Base-by-base conservation (phyloP, 2,113 vertebrate genomes). In the Struthio camelus region DNA sequence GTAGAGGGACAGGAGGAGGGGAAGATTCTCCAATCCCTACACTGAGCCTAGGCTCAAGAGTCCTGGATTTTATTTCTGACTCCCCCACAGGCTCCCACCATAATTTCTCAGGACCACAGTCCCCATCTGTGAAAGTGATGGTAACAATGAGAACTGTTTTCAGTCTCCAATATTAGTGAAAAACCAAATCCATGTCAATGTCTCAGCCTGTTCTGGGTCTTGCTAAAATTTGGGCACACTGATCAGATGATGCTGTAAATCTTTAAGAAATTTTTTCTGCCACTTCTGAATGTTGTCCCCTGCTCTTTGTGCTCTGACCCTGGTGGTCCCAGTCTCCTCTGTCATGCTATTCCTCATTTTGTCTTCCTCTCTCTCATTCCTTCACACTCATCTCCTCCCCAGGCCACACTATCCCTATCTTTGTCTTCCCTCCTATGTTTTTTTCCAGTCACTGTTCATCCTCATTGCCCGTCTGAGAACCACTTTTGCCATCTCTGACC, bases 391-490 rank as follows among this genome's bases (percentile, higher is more conserved):
- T 6, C 79, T 44, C 79, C 23, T 80, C 75, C 25, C 48, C 34
- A 59, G n/a, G 6, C 22, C 76, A 10, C 46, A 8, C 10, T 46
- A 22, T 58, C 34, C 27, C 34, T 24, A 2, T 48, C 22, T 20
- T 44, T 5, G 3, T 44, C 51, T 67, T 59, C 16, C 22, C 14
- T 69, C 24, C 18, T 20, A 22, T 0, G 0, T 6, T 42, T 71
- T 70, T 61, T 32, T 79, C 44, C 27, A 82, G 27, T 3, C 46
- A 20, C 9, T 78, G 40, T 20, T 64, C 30, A 5, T 24, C 27
- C 17, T 70, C 46, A 20, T 8, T 81, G 40, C 27, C 58, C 27
- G 4, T 28, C 27, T 17, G 14, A 67, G 62, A 90, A 36, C 36
- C 22, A 76, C 58, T 77, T 75, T n/a, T 48, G 25, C 54, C 16